These are phyloP conservation scores for Cisticola juncidis DNA, from an alignment of 2,113 vertebrate genomes.

Conservation along the genomic window DNA sequence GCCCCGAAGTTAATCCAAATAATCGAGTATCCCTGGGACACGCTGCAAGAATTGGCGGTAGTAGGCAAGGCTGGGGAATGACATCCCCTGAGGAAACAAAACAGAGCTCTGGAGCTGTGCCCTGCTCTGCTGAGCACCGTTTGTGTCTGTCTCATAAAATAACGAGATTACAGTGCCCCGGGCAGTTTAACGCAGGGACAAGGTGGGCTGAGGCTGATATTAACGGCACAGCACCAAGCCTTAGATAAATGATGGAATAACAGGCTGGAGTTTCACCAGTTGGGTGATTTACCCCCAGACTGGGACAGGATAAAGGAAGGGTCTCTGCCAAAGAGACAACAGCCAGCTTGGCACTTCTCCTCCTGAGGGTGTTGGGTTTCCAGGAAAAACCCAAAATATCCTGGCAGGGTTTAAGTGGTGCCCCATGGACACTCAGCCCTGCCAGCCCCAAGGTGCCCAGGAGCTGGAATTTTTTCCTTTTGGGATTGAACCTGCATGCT, in stretches of 20 bases:
- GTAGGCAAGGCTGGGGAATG: not conserved
- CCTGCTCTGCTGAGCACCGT: rapidly evolving
- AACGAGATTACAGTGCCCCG: rapidly evolving
- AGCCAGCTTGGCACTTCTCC: not conserved
- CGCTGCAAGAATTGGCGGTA: not conserved
- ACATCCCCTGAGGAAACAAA: not conserved
- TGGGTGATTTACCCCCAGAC: not conserved
- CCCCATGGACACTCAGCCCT: not conserved
- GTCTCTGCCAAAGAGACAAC: rapidly evolving
- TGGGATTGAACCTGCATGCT: not conserved
- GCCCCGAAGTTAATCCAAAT: not conserved
- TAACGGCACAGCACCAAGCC: rapidly evolving
- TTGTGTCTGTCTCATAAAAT: not conserved
- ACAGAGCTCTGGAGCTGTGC: not conserved
- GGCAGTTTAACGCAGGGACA: not conserved
- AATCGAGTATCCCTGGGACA: not conserved
- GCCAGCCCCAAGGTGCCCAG: not conserved
- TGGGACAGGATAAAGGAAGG: not conserved
- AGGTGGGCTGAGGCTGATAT: rapidly evolving
- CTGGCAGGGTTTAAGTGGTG: rapidly evolving
- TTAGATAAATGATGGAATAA: rapidly evolving
- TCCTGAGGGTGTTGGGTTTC: not conserved
- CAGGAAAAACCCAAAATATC: not conserved
- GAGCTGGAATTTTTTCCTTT: not conserved
- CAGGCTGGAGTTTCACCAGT: rapidly evolving